Conservation (phyloP, 2,888 invertebrate species). For the Terebella lapidaria region DNA sequence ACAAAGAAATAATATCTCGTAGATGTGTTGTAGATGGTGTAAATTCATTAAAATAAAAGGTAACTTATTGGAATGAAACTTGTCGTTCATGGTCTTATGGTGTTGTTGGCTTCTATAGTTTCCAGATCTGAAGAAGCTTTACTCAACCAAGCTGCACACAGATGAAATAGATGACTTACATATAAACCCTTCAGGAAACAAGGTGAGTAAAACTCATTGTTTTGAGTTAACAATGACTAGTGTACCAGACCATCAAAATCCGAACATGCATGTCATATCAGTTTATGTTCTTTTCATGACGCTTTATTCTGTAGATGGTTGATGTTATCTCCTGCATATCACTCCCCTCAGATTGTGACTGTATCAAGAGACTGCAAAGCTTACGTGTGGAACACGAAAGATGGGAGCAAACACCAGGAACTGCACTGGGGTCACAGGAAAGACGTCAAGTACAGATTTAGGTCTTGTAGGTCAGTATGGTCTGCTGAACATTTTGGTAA, state of each 20-base stretch:
- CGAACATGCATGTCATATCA: background rate
- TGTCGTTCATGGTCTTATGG: too few relatives aligned
- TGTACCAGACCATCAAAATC: background rate
- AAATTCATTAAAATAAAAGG: too few relatives aligned
- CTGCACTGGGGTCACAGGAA: conserved; percentile 65
- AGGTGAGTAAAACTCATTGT: conserved; percentile 49
- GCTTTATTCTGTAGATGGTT: too few relatives aligned
- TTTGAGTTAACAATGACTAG: background rate
- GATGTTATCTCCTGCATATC: too few relatives aligned
- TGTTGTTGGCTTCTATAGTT: conserved; percentile 56
- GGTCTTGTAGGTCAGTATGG: conserved; percentile 46
- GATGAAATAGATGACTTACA: conserved; percentile 93
- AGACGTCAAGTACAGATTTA: conserved; percentile 39
- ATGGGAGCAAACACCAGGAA: conserved; percentile 65
- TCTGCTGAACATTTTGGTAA: too few relatives aligned
- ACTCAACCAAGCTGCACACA: conserved; percentile 71
- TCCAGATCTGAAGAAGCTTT: conserved; percentile 69
- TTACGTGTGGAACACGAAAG: conserved; percentile 70
- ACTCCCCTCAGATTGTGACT: conserved; percentile 64
- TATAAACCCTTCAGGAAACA: conserved; percentile 73
- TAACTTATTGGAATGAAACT: too few relatives aligned
- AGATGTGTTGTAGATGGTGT: too few relatives aligned
- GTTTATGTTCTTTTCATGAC: too few relatives aligned
- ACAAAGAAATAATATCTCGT: too few relatives aligned
- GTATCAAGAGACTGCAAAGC: conserved; percentile 84